Base-by-base conservation (phyloP, 2,797 vertebrate genomes). In the Hoplostethus mediterraneus region DNA sequence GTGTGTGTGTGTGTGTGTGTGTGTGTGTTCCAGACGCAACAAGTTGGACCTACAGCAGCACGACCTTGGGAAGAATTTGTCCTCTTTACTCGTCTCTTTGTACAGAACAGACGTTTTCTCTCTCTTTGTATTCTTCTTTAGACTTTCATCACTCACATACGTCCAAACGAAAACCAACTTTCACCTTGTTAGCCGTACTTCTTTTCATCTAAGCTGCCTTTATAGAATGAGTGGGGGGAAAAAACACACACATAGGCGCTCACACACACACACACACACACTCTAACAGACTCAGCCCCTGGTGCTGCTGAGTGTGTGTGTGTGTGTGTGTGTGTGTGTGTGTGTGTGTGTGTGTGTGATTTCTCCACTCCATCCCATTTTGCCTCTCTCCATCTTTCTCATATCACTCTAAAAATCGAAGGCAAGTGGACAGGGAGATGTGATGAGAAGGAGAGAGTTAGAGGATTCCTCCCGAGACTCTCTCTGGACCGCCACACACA, bases 371-470 rank as follows among this genome's bases (percentile, higher is more conserved):
- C 21, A 78, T 83, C 82, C 38, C 74, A 77, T 78, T 89, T 85
- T 48, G 47, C 76, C 65, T 70, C 57, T 67, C 81, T 82, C 75
- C 63, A 63, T 84, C 77, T 73, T 84, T 83, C 74, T 87, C 80
- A 82, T 84, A 83, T 87, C 81, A 80, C 72, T 86, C 75, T 51
- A 72, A 89, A 87, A 85, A 87, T 89, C 45, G 54, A 86, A 89
- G 79, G 74, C 49, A 68, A 83, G 77, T 68, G 53, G 71, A 59
- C 67, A 75, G 66, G 57, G 57, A 69, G 74, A 71, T 75, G 71
- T 70, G 77, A 87, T 76, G 81, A 75, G 44, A 57, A 67, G 59
- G 76, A 74, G 69, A 73, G 58, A 47, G 51, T 42, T 14, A 48
- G 14, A 71, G 76, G 33, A 30, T 79, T 10, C 61, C 79, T 56